A percentile compares a stretch with the other conserved stretches of the same genome.
phyloP scores from a whole-genome alignment of 2,113 vertebrate species.

The Rhynchomys soricoides region DNA sequence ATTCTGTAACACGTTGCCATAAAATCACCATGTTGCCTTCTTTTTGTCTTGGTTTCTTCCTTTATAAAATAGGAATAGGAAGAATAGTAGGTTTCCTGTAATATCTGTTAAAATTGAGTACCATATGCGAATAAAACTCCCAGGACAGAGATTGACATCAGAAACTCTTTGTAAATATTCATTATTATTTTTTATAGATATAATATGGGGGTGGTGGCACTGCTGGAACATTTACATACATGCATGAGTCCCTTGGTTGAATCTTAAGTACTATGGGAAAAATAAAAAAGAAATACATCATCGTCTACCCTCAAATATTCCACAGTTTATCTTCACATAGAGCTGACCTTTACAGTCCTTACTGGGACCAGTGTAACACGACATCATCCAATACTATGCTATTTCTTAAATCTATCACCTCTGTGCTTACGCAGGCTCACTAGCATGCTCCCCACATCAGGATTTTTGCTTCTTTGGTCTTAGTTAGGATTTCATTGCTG shows the following conservation, averaged over 20 bases:
- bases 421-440: too few relatives aligned
- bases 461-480: background rate
- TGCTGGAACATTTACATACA: background rate
- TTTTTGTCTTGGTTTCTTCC: background rate
- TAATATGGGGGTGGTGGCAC: background rate
- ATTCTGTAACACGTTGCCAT: background rate
- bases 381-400: background rate
- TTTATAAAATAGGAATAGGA: background rate
- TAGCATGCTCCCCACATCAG: background rate
- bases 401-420: background rate
- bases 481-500: too few relatives aligned
- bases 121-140: background rate
- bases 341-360: background rate
- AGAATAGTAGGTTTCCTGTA: background rate
- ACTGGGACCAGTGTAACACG: background rate
- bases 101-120: slow-evolving; percentile 7
- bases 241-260: background rate
- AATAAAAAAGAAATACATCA: background rate
- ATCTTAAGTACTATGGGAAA: background rate
- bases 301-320: background rate
- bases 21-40: background rate
- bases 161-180: background rate
- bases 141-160: background rate
- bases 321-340: background rate
- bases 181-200: background rate